A percentile compares a stretch with the other conserved stretches of the same genome.
Evolutionary conservation across 2,888 invertebrate genomes (phyloP).

Genomic region (Tinea trinotella): DNA sequence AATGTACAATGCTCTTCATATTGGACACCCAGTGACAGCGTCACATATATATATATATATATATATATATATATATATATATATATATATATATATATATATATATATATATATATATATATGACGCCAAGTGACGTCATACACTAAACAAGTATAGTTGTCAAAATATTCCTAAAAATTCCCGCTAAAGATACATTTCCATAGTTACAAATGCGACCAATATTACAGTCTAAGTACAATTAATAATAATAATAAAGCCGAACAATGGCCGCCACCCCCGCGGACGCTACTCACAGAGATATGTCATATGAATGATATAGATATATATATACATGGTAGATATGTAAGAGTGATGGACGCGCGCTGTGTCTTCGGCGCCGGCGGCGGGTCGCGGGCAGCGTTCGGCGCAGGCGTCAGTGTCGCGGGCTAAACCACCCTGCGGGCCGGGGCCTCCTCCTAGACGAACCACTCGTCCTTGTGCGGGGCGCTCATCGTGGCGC

Average conservation of each 20-base stretch:
- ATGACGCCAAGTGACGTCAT: slow-evolving; percentile 46
- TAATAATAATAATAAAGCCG: too few relatives aligned
- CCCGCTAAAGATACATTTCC: slow-evolving; percentile 53
- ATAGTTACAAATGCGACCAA: slow-evolving; percentile 30
- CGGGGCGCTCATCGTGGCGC: slow-evolving; percentile 84
- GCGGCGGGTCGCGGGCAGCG: slow-evolving; percentile 27
- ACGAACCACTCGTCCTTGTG: slow-evolving; percentile 96
- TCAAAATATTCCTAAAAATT: slow-evolving; percentile 65
- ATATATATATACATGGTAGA: background rate
- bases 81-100: too few relatives aligned
- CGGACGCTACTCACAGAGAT: background rate
- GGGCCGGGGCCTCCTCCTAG: slow-evolving; percentile 63
- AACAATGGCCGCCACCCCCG: background rate
- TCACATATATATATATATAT: too few relatives aligned
- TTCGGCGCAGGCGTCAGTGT: slow-evolving; percentile 18
- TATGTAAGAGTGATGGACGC: slow-evolving; percentile 1
- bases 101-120: too few relatives aligned
- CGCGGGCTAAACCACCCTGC: slow-evolving; percentile 26
- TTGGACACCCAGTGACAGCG: background rate
- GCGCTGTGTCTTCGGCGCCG: background rate
- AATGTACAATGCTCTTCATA: slow-evolving; percentile 59
- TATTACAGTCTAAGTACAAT: too few relatives aligned
- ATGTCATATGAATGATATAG: background rate
- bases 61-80: too few relatives aligned
- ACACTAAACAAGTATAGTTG: slow-evolving; percentile 69